Base-by-base conservation (phyloP, 2,888 invertebrate genomes). In the Stenodera caucasica region DNA sequence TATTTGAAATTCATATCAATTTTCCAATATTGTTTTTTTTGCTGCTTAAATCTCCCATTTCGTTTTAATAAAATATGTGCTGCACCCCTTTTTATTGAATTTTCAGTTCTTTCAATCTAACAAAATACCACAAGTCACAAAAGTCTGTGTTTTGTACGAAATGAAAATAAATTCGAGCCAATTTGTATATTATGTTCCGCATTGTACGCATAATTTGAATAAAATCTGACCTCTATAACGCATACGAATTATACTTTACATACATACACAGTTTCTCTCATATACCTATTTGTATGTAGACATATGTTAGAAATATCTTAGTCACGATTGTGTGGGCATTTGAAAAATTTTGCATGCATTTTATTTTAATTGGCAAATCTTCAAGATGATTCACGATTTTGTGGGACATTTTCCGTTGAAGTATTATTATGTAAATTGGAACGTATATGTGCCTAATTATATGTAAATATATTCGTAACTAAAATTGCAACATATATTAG, bases 211-310 rank as follows among this genome's bases (percentile, higher is more conserved):
- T 64, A 64, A 61, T 65, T 68, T 62, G 63, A 65, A 65, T 64
- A 64, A 65, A 58, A 57, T 59, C 62, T 62, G 66, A 67, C 67
- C 66, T 67, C 65, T 60, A 65, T 65, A 60, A 58, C 51, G 60
- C 55, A 61, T 57, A 49, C 58, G 65, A 64, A 62, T 63, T 65
- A 64, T 21, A 45, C 65, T 66, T 64, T 65, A 49, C 58, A 58
- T 55, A 61, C n/a, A n/a, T n/a, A n/a, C n/a, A n/a, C n/a, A n/a
- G n/a, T n/a, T n/a, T 70, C 66, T 68, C 62, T 70, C 70, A 69
- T 59, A 58, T 57, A 29, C 67, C 68, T 70, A 70, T 71, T n/a
- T n/a, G 70, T 40, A 15, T 40, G 37, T 40, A 40, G 15, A 45
- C 45, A 18, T 45, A 21, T 45, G n/a, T n/a, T n/a, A n/a, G n/a